Base-by-base conservation (phyloP, 2,888 invertebrate species). In the Cyclophora albipunctata region DNA sequence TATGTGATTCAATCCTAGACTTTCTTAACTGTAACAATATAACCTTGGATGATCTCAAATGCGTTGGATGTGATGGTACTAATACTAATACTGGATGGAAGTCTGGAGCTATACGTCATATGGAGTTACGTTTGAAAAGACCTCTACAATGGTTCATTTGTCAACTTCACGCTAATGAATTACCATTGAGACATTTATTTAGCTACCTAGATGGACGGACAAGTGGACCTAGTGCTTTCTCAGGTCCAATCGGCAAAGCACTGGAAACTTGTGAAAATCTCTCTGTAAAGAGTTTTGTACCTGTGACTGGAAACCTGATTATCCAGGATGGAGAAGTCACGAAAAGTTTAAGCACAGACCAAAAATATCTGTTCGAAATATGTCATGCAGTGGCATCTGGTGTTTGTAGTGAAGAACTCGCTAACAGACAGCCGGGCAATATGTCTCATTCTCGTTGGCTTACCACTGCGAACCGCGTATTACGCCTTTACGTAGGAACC, bases 181-280 rank as follows among this genome's bases (percentile, higher is more conserved):
- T 20, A 20, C 20, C 20, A 20, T 46, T 66, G 3, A 47, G 63
- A n/a, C 63, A 68, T 57, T 42, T 42, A 42, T 42, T 42, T 42
- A 42, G 4, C 6, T 42, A 7, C 7, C 7, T 42, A 4, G 42
- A 34, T 20, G 20, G 20, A 20, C 20, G 20, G 20, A 68, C 62
- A 34, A 53, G 56, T 40, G 67, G 67, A n/a, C 66, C 67, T 40
- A 46, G 7, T 44, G 46, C 47, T 7, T 69, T 60, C 54, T 52
- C 53, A 20, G 66, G 66, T 4, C 52, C 58, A 46, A 58, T 70
- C n/a, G 64, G 65, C 45, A 69, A 64, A 58, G 5, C 6, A 6
- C 48, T 64, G 34, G 46, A 47, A 20, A 52, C 2, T 41, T 60
- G 62, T 50, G 55, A 59, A 45, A 46, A 48, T 33, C 33, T 40